These are phyloP conservation scores for Etheostoma nigrum DNA, from an alignment of 2,797 vertebrate genomes.

Conservation along the genomic window DNA sequence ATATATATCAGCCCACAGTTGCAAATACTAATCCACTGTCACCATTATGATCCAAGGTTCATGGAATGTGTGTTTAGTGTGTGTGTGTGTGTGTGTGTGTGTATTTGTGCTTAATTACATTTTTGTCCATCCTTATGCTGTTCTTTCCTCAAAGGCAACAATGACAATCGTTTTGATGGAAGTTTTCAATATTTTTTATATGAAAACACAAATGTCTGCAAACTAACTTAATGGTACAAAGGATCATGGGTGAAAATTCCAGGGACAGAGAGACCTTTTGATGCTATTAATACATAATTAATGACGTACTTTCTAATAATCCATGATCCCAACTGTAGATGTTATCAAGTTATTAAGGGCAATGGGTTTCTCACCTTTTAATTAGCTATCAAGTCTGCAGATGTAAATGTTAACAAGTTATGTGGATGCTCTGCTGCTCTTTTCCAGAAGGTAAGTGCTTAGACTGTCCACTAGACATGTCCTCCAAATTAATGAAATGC, in stretches of 20 bases:
- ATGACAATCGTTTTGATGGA: background rate
- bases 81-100: constrained; percentile 7
- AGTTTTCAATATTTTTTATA: background rate
- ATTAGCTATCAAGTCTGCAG: constrained; percentile 22
- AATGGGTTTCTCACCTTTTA: constrained; percentile 45
- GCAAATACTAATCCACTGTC: constrained; percentile 57
- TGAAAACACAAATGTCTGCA: background rate
- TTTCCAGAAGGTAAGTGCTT: background rate
- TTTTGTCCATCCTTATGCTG: background rate
- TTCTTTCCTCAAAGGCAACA: constrained; percentile 2
- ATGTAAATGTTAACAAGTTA: constrained; percentile 28
- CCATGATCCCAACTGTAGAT: constrained; percentile 20
- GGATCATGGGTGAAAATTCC: background rate
- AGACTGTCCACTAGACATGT: background rate
- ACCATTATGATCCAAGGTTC: constrained; percentile 44
- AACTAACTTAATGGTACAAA: background rate
- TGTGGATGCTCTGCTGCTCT: constrained; percentile 5
- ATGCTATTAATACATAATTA: constrained; percentile 44
- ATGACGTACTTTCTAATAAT: constrained; percentile 18
- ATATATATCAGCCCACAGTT: constrained; percentile 46
- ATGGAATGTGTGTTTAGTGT: constrained; percentile 32
- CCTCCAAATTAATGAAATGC: background rate
- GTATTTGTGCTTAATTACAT: constrained; percentile 9
- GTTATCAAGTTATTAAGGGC: constrained; percentile 32
- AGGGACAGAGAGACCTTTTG: background rate